These are phyloP conservation scores for Protula sp. DNA, from an alignment of 2,888 invertebrate species.

Conservation along the genomic window DNA sequence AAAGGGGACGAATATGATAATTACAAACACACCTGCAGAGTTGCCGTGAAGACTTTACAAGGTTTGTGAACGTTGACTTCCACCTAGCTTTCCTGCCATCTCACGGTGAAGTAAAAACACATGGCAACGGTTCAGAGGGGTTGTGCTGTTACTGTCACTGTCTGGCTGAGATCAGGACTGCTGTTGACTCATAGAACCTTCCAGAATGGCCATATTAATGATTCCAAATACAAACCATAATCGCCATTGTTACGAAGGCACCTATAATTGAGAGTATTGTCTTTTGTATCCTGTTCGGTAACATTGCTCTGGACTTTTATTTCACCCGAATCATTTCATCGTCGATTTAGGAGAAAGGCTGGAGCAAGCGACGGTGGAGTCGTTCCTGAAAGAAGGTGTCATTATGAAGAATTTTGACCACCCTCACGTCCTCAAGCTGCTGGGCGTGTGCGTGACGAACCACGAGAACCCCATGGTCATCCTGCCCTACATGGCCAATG, in stretches of 20 bases:
- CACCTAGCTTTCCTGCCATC: background rate
- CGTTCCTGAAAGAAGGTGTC: conserved; percentile 57
- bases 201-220: no score
- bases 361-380: conserved; percentile 30
- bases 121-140: no score
- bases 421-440: conserved; percentile 55
- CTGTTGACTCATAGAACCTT: no score
- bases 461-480: conserved; percentile 56
- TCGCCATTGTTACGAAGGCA: no score
- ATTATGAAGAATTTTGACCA: conserved; percentile 59
- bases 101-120: no score
- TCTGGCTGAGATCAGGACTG: no score
- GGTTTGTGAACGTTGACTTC: conserved; percentile 29
- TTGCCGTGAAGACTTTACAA: conserved; percentile 51
- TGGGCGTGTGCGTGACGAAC: conserved; percentile 55
- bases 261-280: no score
- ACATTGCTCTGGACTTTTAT: no score
- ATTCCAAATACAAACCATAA: no score
- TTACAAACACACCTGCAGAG: conserved; percentile 31
- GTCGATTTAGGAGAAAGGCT: background rate
- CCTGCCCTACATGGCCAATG: conserved; percentile 57
- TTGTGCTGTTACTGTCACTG: no score
- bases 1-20: conserved; percentile 37
- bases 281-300: no score
- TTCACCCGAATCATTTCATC: no score